Evolutionary conservation across 2,888 invertebrate species (phyloP).

Genomic region (Synanthedon formicaeformis): DNA sequence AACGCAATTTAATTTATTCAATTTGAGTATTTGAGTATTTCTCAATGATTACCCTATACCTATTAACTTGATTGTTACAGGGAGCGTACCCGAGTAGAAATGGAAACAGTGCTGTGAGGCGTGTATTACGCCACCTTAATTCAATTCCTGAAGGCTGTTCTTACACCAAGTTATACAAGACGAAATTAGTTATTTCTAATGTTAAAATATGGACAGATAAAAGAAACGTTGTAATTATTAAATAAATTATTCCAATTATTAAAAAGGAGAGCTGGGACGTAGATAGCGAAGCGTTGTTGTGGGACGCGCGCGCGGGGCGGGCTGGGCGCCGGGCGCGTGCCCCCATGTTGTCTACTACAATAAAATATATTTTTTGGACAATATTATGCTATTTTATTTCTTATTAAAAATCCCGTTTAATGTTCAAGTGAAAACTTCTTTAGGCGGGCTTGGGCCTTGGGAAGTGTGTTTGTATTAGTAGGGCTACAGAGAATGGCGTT

Average conservation of each 20-base stretch:
- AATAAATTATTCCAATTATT: conserved; percentile 73
- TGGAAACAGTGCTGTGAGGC: conserved; percentile 92
- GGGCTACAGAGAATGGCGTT: too few relatives aligned
- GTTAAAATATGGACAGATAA: conserved; percentile 68
- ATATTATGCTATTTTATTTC: conserved; percentile 27
- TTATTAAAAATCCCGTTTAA: conserved; percentile 1
- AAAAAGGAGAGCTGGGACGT: conserved; percentile 65
- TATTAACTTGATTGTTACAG: conserved; percentile 40
- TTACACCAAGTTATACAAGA: conserved; percentile 72
- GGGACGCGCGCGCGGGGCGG: conserved; percentile 63
- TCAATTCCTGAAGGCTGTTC: conserved; percentile 72
- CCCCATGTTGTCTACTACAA: conserved; percentile 69
- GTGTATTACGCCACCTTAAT: conserved; percentile 63
- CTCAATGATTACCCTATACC: too few relatives aligned
- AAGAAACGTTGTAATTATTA: conserved; percentile 69
- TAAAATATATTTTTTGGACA: conserved; percentile 71
- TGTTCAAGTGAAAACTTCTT: too few relatives aligned
- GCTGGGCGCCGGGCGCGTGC: conserved; percentile 64
- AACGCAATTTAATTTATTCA: too few relatives aligned
- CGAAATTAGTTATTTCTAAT: conserved; percentile 69
- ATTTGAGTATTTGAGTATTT: too few relatives aligned
- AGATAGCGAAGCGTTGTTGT: conserved; percentile 67
- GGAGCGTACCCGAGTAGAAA: conserved; percentile 81
- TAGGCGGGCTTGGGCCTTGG: too few relatives aligned
- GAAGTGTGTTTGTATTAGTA: background rate